Percentiles rank a stretch among this genome's conserved stretches.
phyloP scores from a whole-genome alignment of 2,888 invertebrate species.

The Thyatira batis region DNA sequence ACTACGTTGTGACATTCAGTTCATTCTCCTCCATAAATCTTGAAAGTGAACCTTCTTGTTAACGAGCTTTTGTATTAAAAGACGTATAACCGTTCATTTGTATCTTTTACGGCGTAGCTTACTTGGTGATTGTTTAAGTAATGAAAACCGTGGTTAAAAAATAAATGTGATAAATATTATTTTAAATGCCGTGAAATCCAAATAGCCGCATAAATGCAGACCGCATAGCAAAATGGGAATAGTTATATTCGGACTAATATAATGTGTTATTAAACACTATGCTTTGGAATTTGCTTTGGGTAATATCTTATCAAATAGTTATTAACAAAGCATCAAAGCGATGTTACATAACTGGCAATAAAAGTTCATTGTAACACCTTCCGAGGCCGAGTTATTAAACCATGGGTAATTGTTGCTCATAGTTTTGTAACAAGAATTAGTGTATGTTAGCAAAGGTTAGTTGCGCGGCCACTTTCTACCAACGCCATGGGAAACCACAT shows the following conservation, averaged over 20 bases:
- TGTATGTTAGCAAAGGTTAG: conserved; percentile 38
- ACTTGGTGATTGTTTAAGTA: background rate
- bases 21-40: conserved; percentile 14
- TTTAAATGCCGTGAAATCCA: background rate
- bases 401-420: conserved; percentile 14
- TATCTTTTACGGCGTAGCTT: background rate
- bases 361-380: background rate
- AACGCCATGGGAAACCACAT: conserved; percentile 69
- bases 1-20: conserved; percentile 19
- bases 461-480: conserved; percentile 64
- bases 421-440: conserved; percentile 39
- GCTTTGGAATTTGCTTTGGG: background rate
- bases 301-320: background rate
- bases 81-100: background rate
- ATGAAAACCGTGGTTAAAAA: background rate
- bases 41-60: background rate
- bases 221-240: background rate
- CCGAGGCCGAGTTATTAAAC: background rate
- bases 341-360: background rate
- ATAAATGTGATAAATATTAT: background rate
- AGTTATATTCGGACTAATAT: too few relatives aligned
- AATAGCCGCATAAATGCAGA: too few relatives aligned
- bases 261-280: too few relatives aligned
- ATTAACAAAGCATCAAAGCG: background rate
- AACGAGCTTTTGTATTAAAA: conserved; percentile 1